Evolutionary conservation across 2,888 invertebrate genomes (phyloP), one percentile per base, ranked within the genome.

Genomic region (Anthoptus insignis): DNA sequence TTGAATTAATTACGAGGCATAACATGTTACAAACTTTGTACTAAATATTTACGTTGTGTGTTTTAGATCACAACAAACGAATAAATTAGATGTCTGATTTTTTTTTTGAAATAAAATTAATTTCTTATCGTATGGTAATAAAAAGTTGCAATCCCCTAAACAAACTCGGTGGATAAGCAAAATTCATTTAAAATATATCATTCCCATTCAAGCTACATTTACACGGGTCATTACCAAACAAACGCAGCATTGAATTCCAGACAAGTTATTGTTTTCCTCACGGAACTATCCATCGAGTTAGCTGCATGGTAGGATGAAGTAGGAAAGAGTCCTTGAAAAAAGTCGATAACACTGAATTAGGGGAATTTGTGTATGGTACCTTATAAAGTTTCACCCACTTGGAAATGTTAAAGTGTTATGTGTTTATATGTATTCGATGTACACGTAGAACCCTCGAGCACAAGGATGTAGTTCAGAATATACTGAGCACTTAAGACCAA

Each of bases 371-470:
- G 91, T 91, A 91, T 83, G 92, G 91, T 92, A 90, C 92, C 92
- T 92, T 91, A 89, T 90, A 92, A 93, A 92, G 92, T 93, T 93
- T 93, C 92, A 93, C 92, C 92, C 92, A 89, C 89, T 89, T 80
- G 81, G 73, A 80, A 81, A 80, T 82, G 75, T 78, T 75, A 76
- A 75, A 81, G 80, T 85, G 80, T 85, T 83, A 81, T 81, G 84
- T 89, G 80, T 83, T 79, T 83, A 81, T 83, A 73, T 84, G 78
- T 84, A 73, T 75, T 84, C 79, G 80, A 79, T 84, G 83, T 82
- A 88, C 91, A 91, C 89, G 82, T 91, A 89, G 87, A 72, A 69
- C 75, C 76, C 78, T 75, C 74, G 81, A 82, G 84, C 69, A 68
- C 57, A 59, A 32, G 34, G 34, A 47, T 54, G 54, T 47, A 52